Evolutionary conservation across 1,140 invertebrate genomes (phyloP).

Genomic region (Cyphomyrmex costatus): DNA sequence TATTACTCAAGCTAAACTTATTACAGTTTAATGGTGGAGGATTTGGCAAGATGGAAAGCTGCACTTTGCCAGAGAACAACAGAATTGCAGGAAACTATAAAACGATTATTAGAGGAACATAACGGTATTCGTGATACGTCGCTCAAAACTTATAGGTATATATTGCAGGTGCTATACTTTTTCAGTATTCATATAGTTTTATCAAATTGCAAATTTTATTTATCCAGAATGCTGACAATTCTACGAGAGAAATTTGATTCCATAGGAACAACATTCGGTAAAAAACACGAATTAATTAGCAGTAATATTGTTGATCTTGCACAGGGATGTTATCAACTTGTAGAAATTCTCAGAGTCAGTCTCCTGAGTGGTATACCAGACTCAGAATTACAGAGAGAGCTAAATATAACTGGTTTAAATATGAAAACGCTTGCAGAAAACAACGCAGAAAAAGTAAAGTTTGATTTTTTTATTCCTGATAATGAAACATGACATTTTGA

Average conservation of each 20-base stretch:
- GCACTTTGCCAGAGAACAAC: constrained; percentile 91
- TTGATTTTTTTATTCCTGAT: constrained; percentile 32
- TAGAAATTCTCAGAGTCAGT: constrained; percentile 86
- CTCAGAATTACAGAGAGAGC: constrained; percentile 78
- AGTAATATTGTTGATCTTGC: constrained; percentile 86
- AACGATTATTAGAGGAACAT: constrained; percentile 92
- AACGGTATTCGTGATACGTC: constrained; percentile 90
- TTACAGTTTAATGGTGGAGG: constrained; percentile 95
- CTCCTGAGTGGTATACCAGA: constrained; percentile 85
- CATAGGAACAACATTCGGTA: constrained; percentile 74
- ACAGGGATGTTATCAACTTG: constrained; percentile 85
- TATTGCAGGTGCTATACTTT: not conserved
- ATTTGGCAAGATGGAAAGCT: constrained; percentile 94
- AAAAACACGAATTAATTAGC: constrained; percentile 81
- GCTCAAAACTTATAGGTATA: constrained; percentile 89
- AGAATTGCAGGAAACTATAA: constrained; percentile 92
- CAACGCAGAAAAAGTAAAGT: constrained; percentile 83
- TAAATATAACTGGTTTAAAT: constrained; percentile 82
- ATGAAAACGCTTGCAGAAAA: constrained; percentile 85
- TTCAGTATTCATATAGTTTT: not conserved
- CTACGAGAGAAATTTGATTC: constrained; percentile 85
- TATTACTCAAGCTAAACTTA: constrained; percentile 40
- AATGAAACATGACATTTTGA: not conserved
- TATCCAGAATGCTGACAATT: constrained; percentile 81
- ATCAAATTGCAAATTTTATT: constrained; percentile 1